Conservation (phyloP, 1,140 invertebrate species). For the Brachionus koreanus region DNA sequence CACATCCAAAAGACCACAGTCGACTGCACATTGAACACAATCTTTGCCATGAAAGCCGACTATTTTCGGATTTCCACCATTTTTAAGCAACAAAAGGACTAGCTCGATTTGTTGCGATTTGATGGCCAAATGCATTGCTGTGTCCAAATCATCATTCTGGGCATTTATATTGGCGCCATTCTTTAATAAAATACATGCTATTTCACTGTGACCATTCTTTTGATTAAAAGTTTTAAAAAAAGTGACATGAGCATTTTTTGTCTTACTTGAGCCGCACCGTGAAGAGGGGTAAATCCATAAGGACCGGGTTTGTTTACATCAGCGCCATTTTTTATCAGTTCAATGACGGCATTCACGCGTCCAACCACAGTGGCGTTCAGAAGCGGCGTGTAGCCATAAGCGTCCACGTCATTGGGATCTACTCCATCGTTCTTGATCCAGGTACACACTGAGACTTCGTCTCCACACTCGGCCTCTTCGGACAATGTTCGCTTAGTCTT, state of each 20-base stretch:
- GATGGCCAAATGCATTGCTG: conserved; percentile 40
- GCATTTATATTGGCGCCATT: conserved; percentile 36
- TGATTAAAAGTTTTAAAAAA: not conserved
- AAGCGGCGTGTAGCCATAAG: conserved; percentile 37
- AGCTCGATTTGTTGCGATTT: conserved; percentile 41
- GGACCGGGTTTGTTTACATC: conserved; percentile 36
- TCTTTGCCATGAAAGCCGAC: conserved; percentile 13
- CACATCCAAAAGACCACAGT: conserved; percentile 34
- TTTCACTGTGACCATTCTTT: conserved; percentile 37
- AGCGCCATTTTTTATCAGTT: conserved; percentile 31
- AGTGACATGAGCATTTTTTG: not conserved
- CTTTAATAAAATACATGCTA: conserved; percentile 36
- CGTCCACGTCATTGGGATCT: conserved; percentile 7
- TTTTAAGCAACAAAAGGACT: conserved; percentile 21
- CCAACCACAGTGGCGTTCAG: conserved; percentile 25
- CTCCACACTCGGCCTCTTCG: conserved; percentile 42
- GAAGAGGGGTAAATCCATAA: conserved; percentile 38
- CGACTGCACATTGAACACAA: conserved; percentile 35
- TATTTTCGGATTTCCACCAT: conserved; percentile 19
- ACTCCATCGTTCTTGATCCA: conserved; percentile 39
- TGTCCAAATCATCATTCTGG: conserved; percentile 43
- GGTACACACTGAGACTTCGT: not conserved
- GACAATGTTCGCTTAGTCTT: conserved; percentile 33
- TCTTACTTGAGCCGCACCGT: conserved; percentile 39
- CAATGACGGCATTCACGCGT: not conserved